These are phyloP conservation scores for Syngnathus rostellatus DNA, from an alignment of 2,797 vertebrate species.

Conservation along the genomic window DNA sequence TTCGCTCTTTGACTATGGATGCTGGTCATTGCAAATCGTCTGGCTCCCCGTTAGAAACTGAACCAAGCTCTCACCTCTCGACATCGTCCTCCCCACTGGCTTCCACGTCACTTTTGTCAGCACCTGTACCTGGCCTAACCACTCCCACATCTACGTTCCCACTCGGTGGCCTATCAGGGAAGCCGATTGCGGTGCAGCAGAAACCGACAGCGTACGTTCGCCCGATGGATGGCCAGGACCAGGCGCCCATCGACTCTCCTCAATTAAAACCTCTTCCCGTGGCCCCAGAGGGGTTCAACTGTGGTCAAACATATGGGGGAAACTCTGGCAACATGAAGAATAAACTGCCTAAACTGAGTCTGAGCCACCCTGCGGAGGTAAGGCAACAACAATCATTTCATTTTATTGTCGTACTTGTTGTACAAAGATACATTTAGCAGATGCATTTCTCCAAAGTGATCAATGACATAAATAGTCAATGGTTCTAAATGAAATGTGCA, in stretches of 20 bases:
- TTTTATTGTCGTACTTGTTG: not conserved
- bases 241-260: slow-evolving; percentile 81
- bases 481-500: not conserved
- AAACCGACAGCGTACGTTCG: slow-evolving; percentile 89
- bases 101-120: slow-evolving; percentile 84
- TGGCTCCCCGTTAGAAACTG: slow-evolving; percentile 72
- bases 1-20: slow-evolving; percentile 68
- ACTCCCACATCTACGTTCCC: slow-evolving; percentile 79
- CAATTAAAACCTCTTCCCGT: slow-evolving; percentile 81
- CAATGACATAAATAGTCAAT: not conserved
- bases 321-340: slow-evolving; percentile 75
- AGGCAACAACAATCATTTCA: slow-evolving; percentile 36
- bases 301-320: slow-evolving; percentile 72
- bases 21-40: slow-evolving; percentile 71
- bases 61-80: slow-evolving; percentile 60
- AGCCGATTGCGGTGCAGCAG: slow-evolving; percentile 79
- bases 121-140: slow-evolving; percentile 70
- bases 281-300: slow-evolving; percentile 82
- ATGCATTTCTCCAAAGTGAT: not conserved
- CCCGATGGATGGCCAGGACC: slow-evolving; percentile 91
- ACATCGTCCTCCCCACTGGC: slow-evolving; percentile 76
- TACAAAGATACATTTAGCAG: not conserved
- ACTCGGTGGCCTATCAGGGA: slow-evolving; percentile 77
- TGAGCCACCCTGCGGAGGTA: slow-evolving; percentile 88
- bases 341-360: slow-evolving; percentile 90